Evolutionary conservation across 1,140 invertebrate species (phyloP).

Genomic region (Macrobrachium nipponense): DNA sequence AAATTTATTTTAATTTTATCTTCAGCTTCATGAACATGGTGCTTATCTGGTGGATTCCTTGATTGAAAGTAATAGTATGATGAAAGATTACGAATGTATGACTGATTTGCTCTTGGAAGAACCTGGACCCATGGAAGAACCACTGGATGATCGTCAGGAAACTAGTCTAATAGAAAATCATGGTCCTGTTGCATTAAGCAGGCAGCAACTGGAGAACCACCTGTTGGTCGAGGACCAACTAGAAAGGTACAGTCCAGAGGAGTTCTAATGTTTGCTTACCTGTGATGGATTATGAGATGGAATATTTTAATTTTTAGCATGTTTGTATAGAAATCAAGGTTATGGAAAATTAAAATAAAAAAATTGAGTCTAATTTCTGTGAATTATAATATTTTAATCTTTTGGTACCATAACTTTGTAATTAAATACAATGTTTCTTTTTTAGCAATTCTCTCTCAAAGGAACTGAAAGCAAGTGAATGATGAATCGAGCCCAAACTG

Average conservation of each 20-base stretch:
- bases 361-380: not conserved
- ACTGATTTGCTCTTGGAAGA: slow-evolving; percentile 96
- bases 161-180: slow-evolving; percentile 97
- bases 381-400: not conserved
- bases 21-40: slow-evolving; percentile 88
- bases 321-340: no score
- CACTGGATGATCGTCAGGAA: slow-evolving; percentile 88
- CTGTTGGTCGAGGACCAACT: slow-evolving; percentile 91
- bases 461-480: slow-evolving; percentile 83
- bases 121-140: slow-evolving; percentile 89
- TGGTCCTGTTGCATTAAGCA: slow-evolving; percentile 98
- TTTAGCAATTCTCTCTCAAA: slow-evolving; percentile 72
- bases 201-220: slow-evolving; percentile 96
- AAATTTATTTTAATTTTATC: not conserved
- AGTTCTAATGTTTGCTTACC: not conserved
- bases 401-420: slow-evolving; percentile 22
- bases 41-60: slow-evolving; percentile 98
- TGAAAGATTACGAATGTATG: slow-evolving; percentile 99
- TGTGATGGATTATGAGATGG: no score
- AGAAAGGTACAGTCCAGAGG: slow-evolving; percentile 75
- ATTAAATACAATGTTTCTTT: slow-evolving; percentile 59
- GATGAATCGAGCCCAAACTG: slow-evolving; percentile 92
- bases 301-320: no score
- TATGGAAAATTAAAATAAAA: not conserved
- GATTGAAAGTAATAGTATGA: slow-evolving; percentile 99